Percentiles rank a stretch among this genome's conserved stretches.
Evolutionary conservation across 2,888 invertebrate genomes (phyloP).

Genomic region (Nowickia ferox): DNA sequence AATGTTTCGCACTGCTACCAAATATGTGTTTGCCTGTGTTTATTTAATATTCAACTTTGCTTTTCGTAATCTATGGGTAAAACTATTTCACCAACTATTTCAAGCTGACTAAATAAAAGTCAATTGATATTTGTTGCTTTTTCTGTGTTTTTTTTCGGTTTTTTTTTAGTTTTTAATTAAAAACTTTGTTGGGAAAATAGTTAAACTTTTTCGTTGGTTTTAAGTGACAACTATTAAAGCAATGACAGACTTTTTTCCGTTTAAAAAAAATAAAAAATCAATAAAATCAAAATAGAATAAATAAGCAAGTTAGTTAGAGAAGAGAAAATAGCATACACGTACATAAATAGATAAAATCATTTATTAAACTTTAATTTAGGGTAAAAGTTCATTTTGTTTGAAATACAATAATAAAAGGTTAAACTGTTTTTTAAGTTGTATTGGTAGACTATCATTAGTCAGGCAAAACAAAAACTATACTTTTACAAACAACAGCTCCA

Average conservation of each 20-base stretch:
- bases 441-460: background rate
- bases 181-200: conserved; percentile 47
- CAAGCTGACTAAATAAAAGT: conserved; percentile 51
- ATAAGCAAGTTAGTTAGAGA: background rate
- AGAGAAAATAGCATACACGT: background rate
- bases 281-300: conserved; percentile 12
- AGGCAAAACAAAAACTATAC: no score
- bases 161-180: conserved; percentile 62
- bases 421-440: no score
- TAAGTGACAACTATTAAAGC: conserved; percentile 53
- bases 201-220: conserved; percentile 31
- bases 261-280: conserved; percentile 35
- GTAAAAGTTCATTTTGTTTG: background rate
- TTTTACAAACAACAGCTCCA: no score
- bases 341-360: background rate
- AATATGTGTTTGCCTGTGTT: background rate
- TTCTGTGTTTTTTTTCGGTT: background rate
- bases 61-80: conserved; percentile 16
- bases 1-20: background rate
- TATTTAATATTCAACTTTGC: conserved; percentile 39
- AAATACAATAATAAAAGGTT: background rate
- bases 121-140: conserved; percentile 46
- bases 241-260: conserved; percentile 45
- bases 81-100: conserved; percentile 40
- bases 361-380: conserved; percentile 23